Evolutionary conservation across 1,140 invertebrate genomes (phyloP).

Genomic region (Leptinotarsa defecta): DNA sequence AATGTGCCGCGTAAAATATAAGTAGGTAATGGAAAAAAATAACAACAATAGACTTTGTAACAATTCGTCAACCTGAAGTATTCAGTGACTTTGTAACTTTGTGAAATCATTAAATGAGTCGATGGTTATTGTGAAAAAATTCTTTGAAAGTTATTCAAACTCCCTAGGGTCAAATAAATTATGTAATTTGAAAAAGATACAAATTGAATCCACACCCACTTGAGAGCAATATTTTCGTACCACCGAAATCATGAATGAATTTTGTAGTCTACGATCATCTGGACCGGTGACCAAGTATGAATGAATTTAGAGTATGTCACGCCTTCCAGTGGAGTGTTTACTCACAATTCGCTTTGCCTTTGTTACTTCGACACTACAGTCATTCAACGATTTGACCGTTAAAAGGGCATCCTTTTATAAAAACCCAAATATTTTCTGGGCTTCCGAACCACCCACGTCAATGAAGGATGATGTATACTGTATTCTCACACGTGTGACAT

Average conservation of each 20-base stretch:
- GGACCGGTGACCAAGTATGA: not conserved
- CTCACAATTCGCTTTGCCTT: conserved; percentile 12
- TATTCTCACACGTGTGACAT: not conserved
- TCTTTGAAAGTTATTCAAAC: not conserved
- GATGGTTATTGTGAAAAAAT: not conserved
- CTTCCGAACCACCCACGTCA: conserved; percentile 14
- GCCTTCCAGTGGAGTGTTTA: conserved; percentile 2
- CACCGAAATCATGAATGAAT: not conserved
- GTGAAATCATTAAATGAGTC: not conserved
- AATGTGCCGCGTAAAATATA: too few species aligned
- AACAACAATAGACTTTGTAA: too few species aligned
- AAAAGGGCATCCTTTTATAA: conserved; percentile 10
- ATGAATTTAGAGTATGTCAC: conserved; percentile 10
- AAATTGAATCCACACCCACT: conserved; percentile 16
- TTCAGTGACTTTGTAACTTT: too few species aligned
- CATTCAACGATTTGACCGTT: conserved; percentile 12
- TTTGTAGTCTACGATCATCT: not conserved
- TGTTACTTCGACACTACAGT: not conserved
- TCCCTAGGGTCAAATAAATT: not conserved
- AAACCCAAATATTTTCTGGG: conserved; percentile 5
- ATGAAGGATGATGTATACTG: conserved; percentile 7
- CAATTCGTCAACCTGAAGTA: too few species aligned
- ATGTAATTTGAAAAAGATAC: conserved; percentile 8
- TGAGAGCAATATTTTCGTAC: conserved; percentile 6
- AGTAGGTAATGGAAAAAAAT: too few species aligned